phyloP scores from a whole-genome alignment of 2,888 invertebrate genomes.

The Empis livida region DNA sequence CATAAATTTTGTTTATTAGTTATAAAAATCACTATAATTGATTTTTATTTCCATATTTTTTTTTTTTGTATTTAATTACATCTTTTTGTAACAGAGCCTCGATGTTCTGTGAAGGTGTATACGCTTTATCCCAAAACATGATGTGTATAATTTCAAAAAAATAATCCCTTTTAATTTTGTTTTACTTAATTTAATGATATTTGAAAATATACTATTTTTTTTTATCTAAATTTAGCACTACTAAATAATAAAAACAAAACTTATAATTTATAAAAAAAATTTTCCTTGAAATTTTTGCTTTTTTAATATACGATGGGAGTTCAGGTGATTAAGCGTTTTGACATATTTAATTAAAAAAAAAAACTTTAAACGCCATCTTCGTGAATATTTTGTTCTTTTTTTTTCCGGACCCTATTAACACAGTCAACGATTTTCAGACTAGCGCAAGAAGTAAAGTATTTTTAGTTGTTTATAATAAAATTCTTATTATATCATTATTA shows the following conservation, averaged over 20 bases:
- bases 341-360: too few relatives aligned
- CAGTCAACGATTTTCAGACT: too few relatives aligned
- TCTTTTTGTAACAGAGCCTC: slow-evolving; percentile 35
- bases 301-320: too few relatives aligned
- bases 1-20: too few relatives aligned
- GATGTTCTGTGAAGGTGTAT: slow-evolving; percentile 35
- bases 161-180: too few relatives aligned
- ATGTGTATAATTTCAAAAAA: not conserved
- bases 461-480: too few relatives aligned
- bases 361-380: too few relatives aligned
- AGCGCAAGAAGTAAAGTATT: too few relatives aligned
- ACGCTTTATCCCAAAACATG: slow-evolving; percentile 37
- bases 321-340: too few relatives aligned
- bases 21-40: slow-evolving; percentile 1
- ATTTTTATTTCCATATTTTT: not conserved
- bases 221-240: not conserved
- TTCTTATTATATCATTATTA: too few relatives aligned
- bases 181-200: not conserved
- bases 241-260: not conserved
- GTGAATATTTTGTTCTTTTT: too few relatives aligned
- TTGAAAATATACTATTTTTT: not conserved
- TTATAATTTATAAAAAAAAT: not conserved
- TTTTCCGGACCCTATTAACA: too few relatives aligned
- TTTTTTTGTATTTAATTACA: slow-evolving; percentile 19
- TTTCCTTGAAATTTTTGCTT: not conserved